Evolutionary conservation across 2,113 vertebrate genomes (phyloP).

Genomic region (Brachyistius frenatus): DNA sequence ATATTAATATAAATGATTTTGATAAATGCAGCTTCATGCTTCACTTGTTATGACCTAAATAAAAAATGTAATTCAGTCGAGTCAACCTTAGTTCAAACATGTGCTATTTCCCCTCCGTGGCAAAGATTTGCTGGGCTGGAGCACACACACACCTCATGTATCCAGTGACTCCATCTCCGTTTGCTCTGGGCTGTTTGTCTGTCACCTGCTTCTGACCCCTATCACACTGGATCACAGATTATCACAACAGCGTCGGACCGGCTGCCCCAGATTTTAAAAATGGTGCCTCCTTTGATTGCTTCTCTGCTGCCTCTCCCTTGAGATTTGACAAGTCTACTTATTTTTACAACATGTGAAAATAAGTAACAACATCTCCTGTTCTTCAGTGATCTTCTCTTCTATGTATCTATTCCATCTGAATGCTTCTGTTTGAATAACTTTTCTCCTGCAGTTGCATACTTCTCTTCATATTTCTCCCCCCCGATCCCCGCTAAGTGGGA

Average conservation of each 20-base stretch:
- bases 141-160: slow-evolving; percentile 14
- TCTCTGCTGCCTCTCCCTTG: background rate
- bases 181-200: slow-evolving; percentile 55
- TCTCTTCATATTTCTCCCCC: slow-evolving; percentile 25
- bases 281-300: background rate
- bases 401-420: background rate
- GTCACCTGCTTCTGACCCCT: slow-evolving; percentile 64
- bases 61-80: slow-evolving; percentile 2
- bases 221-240: slow-evolving; percentile 49
- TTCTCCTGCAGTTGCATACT: background rate
- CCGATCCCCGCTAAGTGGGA: slow-evolving; percentile 50
- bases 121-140: slow-evolving; percentile 35
- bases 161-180: slow-evolving; percentile 32
- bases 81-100: background rate
- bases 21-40: background rate
- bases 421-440: background rate
- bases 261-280: slow-evolving; percentile 25
- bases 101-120: slow-evolving; percentile 17
- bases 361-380: background rate
- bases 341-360: too few species aligned
- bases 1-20: background rate
- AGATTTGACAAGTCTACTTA: background rate
- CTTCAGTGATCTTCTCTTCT: too few species aligned
- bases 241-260: slow-evolving; percentile 43
- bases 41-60: background rate